These are phyloP conservation scores for Takifugu ocellatus DNA, from an alignment of 2,797 vertebrate genomes.

Conservation along the genomic window DNA sequence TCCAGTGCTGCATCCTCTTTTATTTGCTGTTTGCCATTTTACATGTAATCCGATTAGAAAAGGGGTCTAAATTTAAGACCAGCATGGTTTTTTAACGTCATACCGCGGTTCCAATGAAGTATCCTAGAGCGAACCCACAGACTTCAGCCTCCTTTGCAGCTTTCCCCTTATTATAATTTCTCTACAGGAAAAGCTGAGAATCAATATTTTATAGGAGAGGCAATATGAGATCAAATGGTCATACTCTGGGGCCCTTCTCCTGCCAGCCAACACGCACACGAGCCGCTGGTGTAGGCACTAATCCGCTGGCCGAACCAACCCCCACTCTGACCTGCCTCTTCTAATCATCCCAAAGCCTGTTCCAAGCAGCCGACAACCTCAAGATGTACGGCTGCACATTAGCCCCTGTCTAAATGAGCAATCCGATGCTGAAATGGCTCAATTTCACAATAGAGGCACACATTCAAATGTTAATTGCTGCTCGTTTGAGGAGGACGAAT, in stretches of 20 bases:
- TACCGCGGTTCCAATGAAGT: background rate
- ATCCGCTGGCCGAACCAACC: constrained; percentile 58
- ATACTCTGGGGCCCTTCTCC: constrained; percentile 19
- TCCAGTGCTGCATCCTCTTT: no score
- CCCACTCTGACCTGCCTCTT: constrained; percentile 63
- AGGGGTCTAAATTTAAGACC: no score
- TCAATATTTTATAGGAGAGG: constrained; percentile 8
- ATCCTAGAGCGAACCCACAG: background rate
- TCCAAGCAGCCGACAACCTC: constrained; percentile 45
- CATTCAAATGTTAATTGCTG: no score
- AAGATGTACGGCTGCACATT: constrained; percentile 44
- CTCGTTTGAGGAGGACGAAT: no score
- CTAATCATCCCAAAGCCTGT: constrained; percentile 64
- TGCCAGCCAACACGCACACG: constrained; percentile 32
- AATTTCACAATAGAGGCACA: no score
- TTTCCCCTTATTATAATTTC: background rate
- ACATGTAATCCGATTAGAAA: no score
- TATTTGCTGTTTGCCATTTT: no score
- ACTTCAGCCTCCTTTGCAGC: background rate
- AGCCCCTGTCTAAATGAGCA: background rate
- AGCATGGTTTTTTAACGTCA: no score
- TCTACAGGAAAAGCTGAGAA: background rate
- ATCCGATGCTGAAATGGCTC: no score
- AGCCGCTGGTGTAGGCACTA: constrained; percentile 42
- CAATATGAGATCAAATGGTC: constrained; percentile 16